Base-by-base conservation (phyloP, 2,888 invertebrate species). In the Caenorhabditis wallacei region DNA sequence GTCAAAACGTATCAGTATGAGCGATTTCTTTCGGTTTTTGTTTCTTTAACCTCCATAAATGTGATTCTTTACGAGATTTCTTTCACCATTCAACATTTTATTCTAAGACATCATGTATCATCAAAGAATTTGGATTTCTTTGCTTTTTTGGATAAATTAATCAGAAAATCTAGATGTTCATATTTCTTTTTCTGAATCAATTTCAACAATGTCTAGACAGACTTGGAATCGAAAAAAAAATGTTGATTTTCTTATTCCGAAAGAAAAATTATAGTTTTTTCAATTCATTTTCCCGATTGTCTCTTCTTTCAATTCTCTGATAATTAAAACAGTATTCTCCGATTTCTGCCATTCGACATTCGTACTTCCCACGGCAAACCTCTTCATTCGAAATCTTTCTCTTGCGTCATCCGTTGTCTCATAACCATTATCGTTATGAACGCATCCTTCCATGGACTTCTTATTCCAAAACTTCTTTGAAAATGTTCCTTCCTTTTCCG, bases 381-480 rank as follows among this genome's bases (percentile, higher is more conserved):
- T 56, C 56, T 56, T 59, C 8, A 56, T 63, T 66, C 70, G 37
- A 35, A 63, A 53, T 57, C 13, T 40, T 13, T 13, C 53, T 53
- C 48, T 59, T 69, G 68, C 76, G 66, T 76, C 76, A 66, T 74
- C 74, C 51, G 59, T 43, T 51, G 57, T 53, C 56, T 53, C 76
- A 76, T 76, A 68, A 61, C 69, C 76, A 61, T 76, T 69, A 76
- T 76, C 76, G 56, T 76, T 76, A 61, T 76, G 59, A 76, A 61
- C 59, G 59, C 69, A 57, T 40, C 68, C 37, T 24, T 53, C 53
- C 53, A 37, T 53, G 66, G 66, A 37, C 24, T 53, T 53, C 53
- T 53, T 66, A 51, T 53, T 64, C 35, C 20, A 26, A n/a, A 35
- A 48, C 59, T 20, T 61, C 53, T 37, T 57, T 35, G 16, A 61